Conservation (phyloP, 2,797 vertebrate genomes). For the Scomberomorus guttatus region DNA sequence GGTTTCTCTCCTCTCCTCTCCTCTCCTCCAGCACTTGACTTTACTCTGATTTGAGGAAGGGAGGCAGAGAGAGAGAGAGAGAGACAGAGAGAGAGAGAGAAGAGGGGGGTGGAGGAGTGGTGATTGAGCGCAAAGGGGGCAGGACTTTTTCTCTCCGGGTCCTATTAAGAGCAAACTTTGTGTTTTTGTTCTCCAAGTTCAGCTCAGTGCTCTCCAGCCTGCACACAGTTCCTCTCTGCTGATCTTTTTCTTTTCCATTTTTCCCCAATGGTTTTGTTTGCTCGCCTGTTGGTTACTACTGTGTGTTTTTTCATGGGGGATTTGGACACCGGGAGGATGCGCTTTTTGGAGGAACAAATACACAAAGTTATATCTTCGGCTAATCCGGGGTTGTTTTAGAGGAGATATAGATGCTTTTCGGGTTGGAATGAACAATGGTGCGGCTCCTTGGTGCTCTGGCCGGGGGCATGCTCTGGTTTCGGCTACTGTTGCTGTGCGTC, state of each 20-base stretch:
- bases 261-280: slow-evolving; percentile 63
- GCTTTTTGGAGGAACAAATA: slow-evolving; percentile 59
- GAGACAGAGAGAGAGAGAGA: slow-evolving; percentile 35
- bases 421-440: slow-evolving; percentile 76
- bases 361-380: slow-evolving; percentile 60
- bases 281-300: slow-evolving; percentile 45
- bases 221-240: slow-evolving; percentile 42
- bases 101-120: slow-evolving; percentile 70
- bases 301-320: slow-evolving; percentile 53
- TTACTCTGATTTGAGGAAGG: slow-evolving; percentile 67
- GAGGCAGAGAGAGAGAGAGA: slow-evolving; percentile 36
- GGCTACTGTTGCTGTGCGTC: slow-evolving; percentile 77
- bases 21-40: slow-evolving; percentile 76
- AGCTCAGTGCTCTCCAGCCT: slow-evolving; percentile 74
- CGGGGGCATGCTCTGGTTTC: slow-evolving; percentile 69
- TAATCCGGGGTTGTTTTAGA: slow-evolving; percentile 57
- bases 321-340: slow-evolving; percentile 77
- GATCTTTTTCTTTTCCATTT: slow-evolving; percentile 12
- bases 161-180: slow-evolving; percentile 90
- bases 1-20: slow-evolving; percentile 47
- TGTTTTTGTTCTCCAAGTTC: slow-evolving; percentile 88
- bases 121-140: slow-evolving; percentile 85
- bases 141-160: slow-evolving; percentile 82
- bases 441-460: slow-evolving; percentile 71
- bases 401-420: slow-evolving; percentile 59